Evolutionary conservation across 2,888 invertebrate species (phyloP), one percentile per base, ranked within the genome.

Genomic region (Cetonia aurata): DNA sequence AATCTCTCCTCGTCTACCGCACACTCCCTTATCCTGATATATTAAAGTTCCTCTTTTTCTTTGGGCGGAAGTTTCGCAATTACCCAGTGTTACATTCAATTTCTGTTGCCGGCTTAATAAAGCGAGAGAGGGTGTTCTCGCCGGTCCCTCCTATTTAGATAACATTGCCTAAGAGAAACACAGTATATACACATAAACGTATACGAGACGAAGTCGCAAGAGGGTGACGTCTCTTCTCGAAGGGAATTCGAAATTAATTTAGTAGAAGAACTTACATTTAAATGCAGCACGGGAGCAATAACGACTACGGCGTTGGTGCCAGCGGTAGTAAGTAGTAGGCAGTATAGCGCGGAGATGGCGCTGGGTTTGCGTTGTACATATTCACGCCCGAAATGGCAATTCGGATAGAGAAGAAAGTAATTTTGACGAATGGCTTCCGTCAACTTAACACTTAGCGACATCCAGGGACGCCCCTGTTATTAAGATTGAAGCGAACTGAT

Each of bases 191-290:
- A 25, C 25, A 25, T 52, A 25, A 15, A 48, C 19, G 46, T 31
- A 31, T 46, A 68, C 67, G 71, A 73, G 77, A 76, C 56, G 67
- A 42, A 62, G 37, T 56, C 69, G 69, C 60, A 72, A 69, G 71
- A 78, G 78, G 77, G 77, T 74, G 75, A 73, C 73, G 50, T 50
- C 50, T 50, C 50, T 17, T 46, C 50, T 52, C 50, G 50, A 76
- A 76, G 79, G 77, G 80, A 79, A 81, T 80, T 77, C 77, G 77
- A 80, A 80, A 80, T 81, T 81, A 81, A 81, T 81, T 81, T 80
- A 78, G 79, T 77, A 79, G 79, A 80, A 80, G 80, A 78, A 76
- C 77, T 76, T 78, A 75, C 77, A 74, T 78, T 79, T 79, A 79
- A 76, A 76, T 77, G 67, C 71, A 71, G 74, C 56, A 69, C 69